Base-by-base conservation (phyloP, 1,140 invertebrate species). In the Magallana gigas region DNA sequence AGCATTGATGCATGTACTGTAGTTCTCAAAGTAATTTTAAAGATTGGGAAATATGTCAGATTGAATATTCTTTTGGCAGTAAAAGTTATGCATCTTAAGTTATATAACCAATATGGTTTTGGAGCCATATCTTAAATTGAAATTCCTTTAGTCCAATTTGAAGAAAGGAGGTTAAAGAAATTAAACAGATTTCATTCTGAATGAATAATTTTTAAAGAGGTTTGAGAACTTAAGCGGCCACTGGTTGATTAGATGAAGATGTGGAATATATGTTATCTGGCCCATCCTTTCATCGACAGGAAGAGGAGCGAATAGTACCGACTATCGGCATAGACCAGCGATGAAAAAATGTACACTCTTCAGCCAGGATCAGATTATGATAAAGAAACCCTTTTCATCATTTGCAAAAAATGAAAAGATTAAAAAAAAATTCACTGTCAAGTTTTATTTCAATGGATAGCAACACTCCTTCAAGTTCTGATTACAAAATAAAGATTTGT, bases 401-500 rank as follows among this genome's bases (percentile, higher is more conserved):
- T 29, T 76, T 76, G 23, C 36, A 48, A 48, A 48, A 76, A 76
- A 76, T 23, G 1, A 48, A 48, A 48, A 48, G 36, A 48, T 48
- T 0, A 4, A 48, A 48, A 48, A 48, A 48, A 48, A 48, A 48
- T 23, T 1, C 2, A 48, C 36, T 48, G 36, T 48, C 36, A 48
- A 48, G 36, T 48, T 48, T 48, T 48, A 48, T 48, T 48, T 48
- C 36, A 48, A 48, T 48, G 36, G 36, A 48, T 48, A 76, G 36
- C 5, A 76, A 76, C 68, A 76, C 68, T 76, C 68, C 68, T 76
- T 29, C 23, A 29, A 76, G 68, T 76, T 76, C 68, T 36, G 68
- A 76, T 76, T 71, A 71, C 64, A 71, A 71, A 71, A 71, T 71
- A 71, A 48, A 11, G 18, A 23, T 76, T 76, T 18, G 18, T 76